phyloP scores from a whole-genome alignment of 2,888 invertebrate genomes.

The Cryptosula pallasiana region DNA sequence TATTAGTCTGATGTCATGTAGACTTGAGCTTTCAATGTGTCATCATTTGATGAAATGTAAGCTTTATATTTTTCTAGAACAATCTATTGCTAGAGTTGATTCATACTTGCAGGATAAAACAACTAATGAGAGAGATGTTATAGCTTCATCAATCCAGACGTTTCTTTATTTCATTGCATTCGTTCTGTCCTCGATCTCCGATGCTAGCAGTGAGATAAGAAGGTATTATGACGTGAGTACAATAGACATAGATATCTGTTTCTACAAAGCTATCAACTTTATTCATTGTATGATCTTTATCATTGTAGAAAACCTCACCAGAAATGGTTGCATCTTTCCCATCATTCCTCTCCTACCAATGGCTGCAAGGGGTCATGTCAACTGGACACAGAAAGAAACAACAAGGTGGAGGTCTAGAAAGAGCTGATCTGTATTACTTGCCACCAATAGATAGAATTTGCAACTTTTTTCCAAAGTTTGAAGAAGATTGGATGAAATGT shows the following conservation, averaged over 20 bases:
- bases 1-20: too few relatives aligned
- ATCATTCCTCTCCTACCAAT: background rate
- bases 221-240: background rate
- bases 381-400: conserved; percentile 6
- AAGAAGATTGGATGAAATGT: background rate
- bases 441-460: conserved; percentile 1
- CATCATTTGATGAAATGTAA: too few relatives aligned
- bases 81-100: too few relatives aligned
- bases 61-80: too few relatives aligned
- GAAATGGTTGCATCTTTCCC: background rate
- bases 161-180: background rate
- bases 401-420: background rate
- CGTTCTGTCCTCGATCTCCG: conserved; percentile 1
- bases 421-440: background rate
- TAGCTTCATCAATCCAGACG: background rate
- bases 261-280: too few relatives aligned
- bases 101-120: background rate
- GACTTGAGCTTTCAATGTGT: too few relatives aligned
- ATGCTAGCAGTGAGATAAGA: background rate
- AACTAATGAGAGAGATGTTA: background rate
- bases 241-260: too few relatives aligned
- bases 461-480: conserved; percentile 1
- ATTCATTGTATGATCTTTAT: too few relatives aligned
- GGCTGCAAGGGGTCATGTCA: background rate
- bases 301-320: conserved; percentile 1